These are phyloP conservation scores for Ectropis crepuscularia DNA, from an alignment of 2,888 invertebrate species.

Conservation along the genomic window DNA sequence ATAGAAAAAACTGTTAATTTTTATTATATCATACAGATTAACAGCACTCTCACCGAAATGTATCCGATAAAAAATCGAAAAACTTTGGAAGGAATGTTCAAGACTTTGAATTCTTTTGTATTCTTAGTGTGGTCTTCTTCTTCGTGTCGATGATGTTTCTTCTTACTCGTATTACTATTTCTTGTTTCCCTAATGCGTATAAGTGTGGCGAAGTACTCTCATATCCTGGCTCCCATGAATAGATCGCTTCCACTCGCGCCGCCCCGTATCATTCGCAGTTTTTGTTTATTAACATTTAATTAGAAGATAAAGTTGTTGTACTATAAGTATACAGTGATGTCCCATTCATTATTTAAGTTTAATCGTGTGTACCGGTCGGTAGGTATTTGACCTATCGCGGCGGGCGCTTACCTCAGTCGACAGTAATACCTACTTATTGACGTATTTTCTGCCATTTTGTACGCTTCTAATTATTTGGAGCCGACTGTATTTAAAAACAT, in stretches of 20 bases:
- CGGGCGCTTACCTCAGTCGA: not conserved
- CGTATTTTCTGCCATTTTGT: not conserved
- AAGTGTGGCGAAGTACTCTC: no score
- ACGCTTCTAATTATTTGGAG: not conserved
- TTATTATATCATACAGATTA: no score
- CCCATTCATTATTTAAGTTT: conserved; percentile 62
- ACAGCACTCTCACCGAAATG: no score
- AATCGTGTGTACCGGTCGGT: conserved; percentile 42
- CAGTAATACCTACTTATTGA: not conserved
- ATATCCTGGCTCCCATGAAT: not conserved
- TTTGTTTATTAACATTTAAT: conserved; percentile 79
- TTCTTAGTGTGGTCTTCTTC: no score
- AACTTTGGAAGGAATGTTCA: no score
- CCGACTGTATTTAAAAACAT: not conserved
- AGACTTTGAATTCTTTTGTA: no score
- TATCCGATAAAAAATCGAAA: no score
- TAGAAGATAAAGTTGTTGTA: conserved; percentile 72
- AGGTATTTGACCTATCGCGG: conserved; percentile 38
- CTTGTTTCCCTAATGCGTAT: no score
- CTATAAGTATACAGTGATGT: conserved; percentile 48
- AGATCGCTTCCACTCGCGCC: conserved; percentile 40
- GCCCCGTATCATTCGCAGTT: conserved; percentile 54
- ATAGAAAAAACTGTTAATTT: no score
- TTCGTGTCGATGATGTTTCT: no score
- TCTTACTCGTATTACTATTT: no score